A percentile compares a stretch with the other conserved stretches of the same genome.
These are phyloP conservation scores for Poecilia velifera DNA, from an alignment of 2,797 vertebrate genomes.

Conservation along the genomic window DNA sequence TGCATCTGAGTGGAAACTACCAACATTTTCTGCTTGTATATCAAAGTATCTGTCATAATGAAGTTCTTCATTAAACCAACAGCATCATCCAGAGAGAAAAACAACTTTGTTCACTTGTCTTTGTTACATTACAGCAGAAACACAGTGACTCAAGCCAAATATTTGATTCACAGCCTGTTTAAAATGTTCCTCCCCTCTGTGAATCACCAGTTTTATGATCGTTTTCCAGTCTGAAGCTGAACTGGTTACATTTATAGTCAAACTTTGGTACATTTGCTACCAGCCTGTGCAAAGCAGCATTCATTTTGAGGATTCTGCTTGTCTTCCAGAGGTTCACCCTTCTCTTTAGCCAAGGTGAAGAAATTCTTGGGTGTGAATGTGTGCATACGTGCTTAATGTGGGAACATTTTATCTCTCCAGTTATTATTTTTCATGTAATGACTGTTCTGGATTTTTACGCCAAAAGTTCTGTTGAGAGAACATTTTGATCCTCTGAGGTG, in stretches of 20 bases:
- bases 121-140: conserved; percentile 7
- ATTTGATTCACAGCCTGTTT: conserved; percentile 6
- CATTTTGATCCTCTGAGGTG: conserved; percentile 55
- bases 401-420: conserved; percentile 73
- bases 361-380: conserved; percentile 46
- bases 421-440: conserved; percentile 77
- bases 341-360: conserved; percentile 50
- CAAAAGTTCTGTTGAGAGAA: conserved; percentile 77
- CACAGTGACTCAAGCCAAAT: conserved; percentile 8
- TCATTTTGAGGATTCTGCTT: conserved; percentile 61
- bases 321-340: conserved; percentile 55
- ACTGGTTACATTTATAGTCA: conserved; percentile 63
- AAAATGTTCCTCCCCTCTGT: conserved; percentile 29
- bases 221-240: conserved; percentile 51
- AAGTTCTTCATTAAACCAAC: background rate
- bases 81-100: background rate
- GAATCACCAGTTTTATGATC: conserved; percentile 32
- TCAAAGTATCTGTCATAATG: background rate
- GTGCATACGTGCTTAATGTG: conserved; percentile 39
- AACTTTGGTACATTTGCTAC: conserved; percentile 58
- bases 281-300: conserved; percentile 44
- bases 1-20: background rate
- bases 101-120: background rate
- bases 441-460: conserved; percentile 58
- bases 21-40: background rate